phyloP scores from a whole-genome alignment of 2,888 invertebrate species.

The Andrena haemorrhoa region DNA sequence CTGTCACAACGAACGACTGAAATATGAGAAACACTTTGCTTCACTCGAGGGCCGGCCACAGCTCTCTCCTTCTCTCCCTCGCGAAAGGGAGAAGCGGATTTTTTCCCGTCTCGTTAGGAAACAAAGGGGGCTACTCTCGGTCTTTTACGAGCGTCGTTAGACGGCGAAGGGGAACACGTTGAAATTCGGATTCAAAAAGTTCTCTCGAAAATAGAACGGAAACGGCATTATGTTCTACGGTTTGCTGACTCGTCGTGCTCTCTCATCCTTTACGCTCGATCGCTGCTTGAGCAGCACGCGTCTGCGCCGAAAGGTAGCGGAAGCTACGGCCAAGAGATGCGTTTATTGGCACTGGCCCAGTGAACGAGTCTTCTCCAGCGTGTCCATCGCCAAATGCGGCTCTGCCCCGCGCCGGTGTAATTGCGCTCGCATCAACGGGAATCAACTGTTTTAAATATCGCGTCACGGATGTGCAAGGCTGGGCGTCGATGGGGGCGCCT shows the following conservation, averaged over 20 bases:
- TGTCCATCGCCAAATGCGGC: slow-evolving; percentile 30
- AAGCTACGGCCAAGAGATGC: slow-evolving; percentile 35
- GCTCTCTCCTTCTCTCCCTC: slow-evolving; percentile 4
- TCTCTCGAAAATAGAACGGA: slow-evolving; percentile 54
- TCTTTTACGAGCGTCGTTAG: slow-evolving; percentile 11
- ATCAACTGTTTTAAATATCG: slow-evolving; percentile 34
- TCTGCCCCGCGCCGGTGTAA: not conserved
- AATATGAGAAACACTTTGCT: slow-evolving; percentile 72
- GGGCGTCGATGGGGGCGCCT: not conserved
- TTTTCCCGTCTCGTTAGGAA: slow-evolving; percentile 37
- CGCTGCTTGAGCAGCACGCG: slow-evolving; percentile 20
- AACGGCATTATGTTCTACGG: slow-evolving; percentile 43
- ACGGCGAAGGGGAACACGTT: not conserved
- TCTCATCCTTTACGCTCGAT: slow-evolving; percentile 38
- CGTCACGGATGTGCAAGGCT: not conserved
- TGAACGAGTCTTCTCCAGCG: slow-evolving; percentile 42
- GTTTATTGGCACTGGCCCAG: slow-evolving; percentile 59
- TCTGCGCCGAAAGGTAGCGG: slow-evolving; percentile 35
- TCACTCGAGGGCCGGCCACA: slow-evolving; percentile 9
- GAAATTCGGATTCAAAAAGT: slow-evolving; percentile 30
- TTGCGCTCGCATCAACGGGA: slow-evolving; percentile 3
- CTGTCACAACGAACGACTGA: slow-evolving; percentile 72
- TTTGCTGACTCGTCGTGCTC: slow-evolving; percentile 26
- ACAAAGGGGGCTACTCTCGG: slow-evolving; percentile 17
- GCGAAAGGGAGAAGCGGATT: slow-evolving; percentile 21